These are phyloP conservation scores for Aphelinus atriplicis DNA, from an alignment of 1,140 invertebrate species.

Conservation along the genomic window DNA sequence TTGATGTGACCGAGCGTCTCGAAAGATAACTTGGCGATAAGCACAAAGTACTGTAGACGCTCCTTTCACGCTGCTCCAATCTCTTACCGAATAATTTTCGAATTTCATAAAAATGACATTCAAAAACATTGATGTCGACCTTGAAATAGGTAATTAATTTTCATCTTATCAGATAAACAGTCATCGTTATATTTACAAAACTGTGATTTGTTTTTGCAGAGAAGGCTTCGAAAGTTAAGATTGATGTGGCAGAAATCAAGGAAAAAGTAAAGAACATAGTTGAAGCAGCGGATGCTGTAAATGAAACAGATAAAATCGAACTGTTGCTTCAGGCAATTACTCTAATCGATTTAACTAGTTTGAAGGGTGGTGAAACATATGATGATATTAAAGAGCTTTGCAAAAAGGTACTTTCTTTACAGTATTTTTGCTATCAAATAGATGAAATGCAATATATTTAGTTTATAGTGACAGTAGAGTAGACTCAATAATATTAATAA, in stretches of 20 bases:
- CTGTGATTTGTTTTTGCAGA: slow-evolving; percentile 7
- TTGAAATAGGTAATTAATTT: slow-evolving; percentile 29
- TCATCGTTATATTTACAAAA: slow-evolving; percentile 14
- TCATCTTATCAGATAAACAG: background rate
- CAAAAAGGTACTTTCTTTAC: slow-evolving; percentile 72
- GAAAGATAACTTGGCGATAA: too few species aligned
- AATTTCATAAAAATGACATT: slow-evolving; percentile 20
- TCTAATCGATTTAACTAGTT: slow-evolving; percentile 92
- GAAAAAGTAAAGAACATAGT: slow-evolving; percentile 44
- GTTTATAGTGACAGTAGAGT: too few species aligned
- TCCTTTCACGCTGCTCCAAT: background rate
- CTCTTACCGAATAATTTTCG: background rate
- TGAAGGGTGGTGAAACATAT: slow-evolving; percentile 88
- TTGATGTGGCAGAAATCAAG: slow-evolving; percentile 46
- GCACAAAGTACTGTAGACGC: too few species aligned
- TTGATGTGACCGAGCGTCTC: too few species aligned
- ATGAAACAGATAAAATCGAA: slow-evolving; percentile 70
- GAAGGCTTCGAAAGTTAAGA: slow-evolving; percentile 19
- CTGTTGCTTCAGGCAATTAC: slow-evolving; percentile 85
- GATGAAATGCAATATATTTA: too few species aligned
- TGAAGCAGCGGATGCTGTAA: slow-evolving; percentile 47
- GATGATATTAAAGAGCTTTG: slow-evolving; percentile 85
- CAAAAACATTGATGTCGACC: background rate
- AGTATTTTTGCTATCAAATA: too few species aligned
- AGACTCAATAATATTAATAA: background rate